A percentile compares a stretch with the other conserved stretches of the same genome.
Evolutionary conservation across 2,888 invertebrate genomes (phyloP).

Genomic region (Acrobeloides nanus): DNA sequence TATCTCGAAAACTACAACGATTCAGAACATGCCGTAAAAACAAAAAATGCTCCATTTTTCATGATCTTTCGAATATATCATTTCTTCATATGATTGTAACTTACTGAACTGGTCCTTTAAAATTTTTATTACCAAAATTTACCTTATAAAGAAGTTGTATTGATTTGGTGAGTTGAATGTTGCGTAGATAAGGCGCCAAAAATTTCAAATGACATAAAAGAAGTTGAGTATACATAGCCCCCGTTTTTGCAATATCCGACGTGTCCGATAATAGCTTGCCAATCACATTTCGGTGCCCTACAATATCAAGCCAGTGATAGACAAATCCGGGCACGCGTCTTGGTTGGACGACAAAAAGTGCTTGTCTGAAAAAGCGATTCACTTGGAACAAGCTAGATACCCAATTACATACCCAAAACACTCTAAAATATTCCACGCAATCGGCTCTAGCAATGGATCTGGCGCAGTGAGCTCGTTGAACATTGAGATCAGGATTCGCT

Average conservation of each 20-base stretch:
- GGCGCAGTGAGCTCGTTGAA: constrained; percentile 91
- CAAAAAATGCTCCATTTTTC: too few species aligned
- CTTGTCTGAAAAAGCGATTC: constrained; percentile 20
- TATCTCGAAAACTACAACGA: too few species aligned
- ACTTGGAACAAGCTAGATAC: constrained; percentile 1
- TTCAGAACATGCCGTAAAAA: too few species aligned
- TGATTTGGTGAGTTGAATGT: constrained; percentile 88
- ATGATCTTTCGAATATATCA: too few species aligned
- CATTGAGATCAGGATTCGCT: constrained; percentile 87
- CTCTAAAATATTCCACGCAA: constrained; percentile 85
- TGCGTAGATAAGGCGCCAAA: constrained; percentile 88
- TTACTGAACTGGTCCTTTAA: too few species aligned
- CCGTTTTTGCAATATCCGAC: constrained; percentile 31
- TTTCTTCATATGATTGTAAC: too few species aligned
- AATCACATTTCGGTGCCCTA: constrained; percentile 90
- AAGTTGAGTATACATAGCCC: constrained; percentile 80
- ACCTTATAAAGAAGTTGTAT: constrained; percentile 87
- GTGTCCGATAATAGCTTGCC: constrained; percentile 72
- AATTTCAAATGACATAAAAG: constrained; percentile 91
- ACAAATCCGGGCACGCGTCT: constrained; percentile 89
- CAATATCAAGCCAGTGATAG: constrained; percentile 94
- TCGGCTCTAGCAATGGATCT: constrained; percentile 82
- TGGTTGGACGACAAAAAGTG: constrained; percentile 77
- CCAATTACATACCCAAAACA: constrained; percentile 70
- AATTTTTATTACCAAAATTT: too few species aligned